Base-by-base conservation (phyloP, 2,888 invertebrate genomes). In the Dioctria rufipes region DNA sequence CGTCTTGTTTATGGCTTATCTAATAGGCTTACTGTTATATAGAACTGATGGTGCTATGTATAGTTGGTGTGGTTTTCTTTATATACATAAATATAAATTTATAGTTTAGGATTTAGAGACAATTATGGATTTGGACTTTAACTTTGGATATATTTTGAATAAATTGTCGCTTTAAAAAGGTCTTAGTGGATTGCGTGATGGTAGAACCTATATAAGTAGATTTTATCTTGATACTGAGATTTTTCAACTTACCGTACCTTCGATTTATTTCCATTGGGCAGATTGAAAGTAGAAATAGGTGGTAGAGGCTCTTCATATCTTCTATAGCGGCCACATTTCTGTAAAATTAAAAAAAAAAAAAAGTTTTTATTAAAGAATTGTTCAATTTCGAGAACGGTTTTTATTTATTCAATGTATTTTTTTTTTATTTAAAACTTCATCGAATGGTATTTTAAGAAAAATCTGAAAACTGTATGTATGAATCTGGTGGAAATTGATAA, bases 281-380 rank as follows among this genome's bases (percentile, higher is more conserved):
- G 5, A 13, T 49, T 49, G 9, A 43, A n/a, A n/a, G n/a, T 51
- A 51, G 13, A 1, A 6, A 46, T 3, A n/a, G 42, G 43, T 61
- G 77, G 83, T 42, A 87, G 84, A 8, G 85, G 85, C 80, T 88
- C 88, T 81, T 88, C 88, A 0, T 86, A 85, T 13, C 86, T 85
- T 80, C 87, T 85, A 49, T 88, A 88, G 42, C 86, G 85, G 4
- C 86, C 88, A 81, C 86, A 86, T 87, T 87, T 86, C 88, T 88
- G 80, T 0, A 86, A 86, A 25, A 25, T 25, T 25, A 25, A 25
- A 43, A 13, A n/a, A n/a, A 80, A 81, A n/a, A 71, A 79, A 81
- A 65, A 58, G 80, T 73, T 78, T 4, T 46, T 46, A 46, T 46
- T 5, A 46, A 8, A 25, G 25, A 25, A 25, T 25, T 25, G 2